Conservation (phyloP, 2,888 invertebrate species). For the Epinotia nisella region DNA sequence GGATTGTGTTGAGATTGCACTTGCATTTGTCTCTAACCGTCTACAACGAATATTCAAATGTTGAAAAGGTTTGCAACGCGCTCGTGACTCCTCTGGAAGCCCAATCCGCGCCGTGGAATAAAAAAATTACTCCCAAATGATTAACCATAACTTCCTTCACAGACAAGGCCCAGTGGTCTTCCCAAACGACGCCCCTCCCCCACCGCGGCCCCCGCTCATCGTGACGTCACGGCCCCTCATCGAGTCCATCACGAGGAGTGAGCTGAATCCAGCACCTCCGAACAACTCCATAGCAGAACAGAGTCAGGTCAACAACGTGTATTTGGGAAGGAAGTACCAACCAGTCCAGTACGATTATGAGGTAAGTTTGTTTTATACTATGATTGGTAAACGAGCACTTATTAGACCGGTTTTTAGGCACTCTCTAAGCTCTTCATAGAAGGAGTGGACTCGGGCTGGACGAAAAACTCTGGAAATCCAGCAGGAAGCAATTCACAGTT, state of each 20-base stretch:
- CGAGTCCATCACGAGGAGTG: conserved; percentile 73
- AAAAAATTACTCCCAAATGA: background rate
- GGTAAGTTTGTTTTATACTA: conserved; percentile 55
- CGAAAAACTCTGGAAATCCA: no score
- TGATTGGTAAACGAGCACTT: no score
- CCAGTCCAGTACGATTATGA: conserved; percentile 63
- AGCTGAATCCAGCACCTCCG: conserved; percentile 55
- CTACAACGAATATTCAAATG: no score
- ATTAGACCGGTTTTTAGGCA: no score
- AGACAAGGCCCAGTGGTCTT: conserved; percentile 80
- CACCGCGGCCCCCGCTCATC: conserved; percentile 70
- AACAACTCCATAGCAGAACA: conserved; percentile 60
- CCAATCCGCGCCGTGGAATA: no score
- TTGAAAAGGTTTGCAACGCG: no score
- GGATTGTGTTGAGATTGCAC: no score
- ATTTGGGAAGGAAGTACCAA: conserved; percentile 57
- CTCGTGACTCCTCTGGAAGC: no score
- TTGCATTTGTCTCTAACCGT: no score
- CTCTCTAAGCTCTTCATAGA: no score
- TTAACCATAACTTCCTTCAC: conserved; percentile 48
- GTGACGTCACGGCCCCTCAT: conserved; percentile 75
- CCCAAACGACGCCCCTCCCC: conserved; percentile 71
- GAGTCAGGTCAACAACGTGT: conserved; percentile 55
- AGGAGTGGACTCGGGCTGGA: no score
- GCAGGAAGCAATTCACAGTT: no score